Base-by-base conservation (phyloP, 2,797 vertebrate genomes). In the Sebastes steindachneri region DNA sequence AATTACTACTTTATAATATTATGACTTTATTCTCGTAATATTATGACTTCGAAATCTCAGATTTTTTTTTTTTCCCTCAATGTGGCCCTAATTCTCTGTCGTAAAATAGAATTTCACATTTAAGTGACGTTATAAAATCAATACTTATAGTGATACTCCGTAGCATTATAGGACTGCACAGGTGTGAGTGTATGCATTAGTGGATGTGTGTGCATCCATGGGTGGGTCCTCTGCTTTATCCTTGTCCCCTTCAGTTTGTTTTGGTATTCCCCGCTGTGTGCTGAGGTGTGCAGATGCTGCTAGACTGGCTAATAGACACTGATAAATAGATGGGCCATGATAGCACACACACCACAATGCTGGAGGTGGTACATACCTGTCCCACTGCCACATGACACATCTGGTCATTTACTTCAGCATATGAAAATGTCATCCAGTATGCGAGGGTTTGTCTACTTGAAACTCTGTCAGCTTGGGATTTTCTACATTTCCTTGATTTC, bases 301-400 rank as follows among this genome's bases (percentile, higher is more conserved):
- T 26, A 19, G 28, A 83, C 76, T 12, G 35, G 35, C 51, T 71
- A 65, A 65, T 63, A 82, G 78, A 88, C 68, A 69, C 54, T 85
- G 88, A 89, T 89, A 68, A 84, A 91, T 86, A 76, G 75, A 81
- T 54, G 19, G 31, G 51, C 72, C 45, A 5, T 65, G 41, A 75
- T 55, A 17, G 45, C 58, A 62, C 70, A 57, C 23, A 64, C 26
- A 35, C 63, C 28, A 53, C 66, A 55, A 9, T 25, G 31, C 29
- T 70, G 21, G 53, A 74, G 53, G 26, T 21, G 57, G 48, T 25
- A 68, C 54, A 80, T 69, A 29, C 45, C 71, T 74, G 85, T 69
- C 45, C 53, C 51, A 70, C 63, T 75, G 66, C 72, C 58, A 74
- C 48, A 51, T 53, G 21, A 55, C 35, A 67, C 60, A 58, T 79